Conservation (phyloP, 2,888 invertebrate species). For the Tipula helvola region DNA sequence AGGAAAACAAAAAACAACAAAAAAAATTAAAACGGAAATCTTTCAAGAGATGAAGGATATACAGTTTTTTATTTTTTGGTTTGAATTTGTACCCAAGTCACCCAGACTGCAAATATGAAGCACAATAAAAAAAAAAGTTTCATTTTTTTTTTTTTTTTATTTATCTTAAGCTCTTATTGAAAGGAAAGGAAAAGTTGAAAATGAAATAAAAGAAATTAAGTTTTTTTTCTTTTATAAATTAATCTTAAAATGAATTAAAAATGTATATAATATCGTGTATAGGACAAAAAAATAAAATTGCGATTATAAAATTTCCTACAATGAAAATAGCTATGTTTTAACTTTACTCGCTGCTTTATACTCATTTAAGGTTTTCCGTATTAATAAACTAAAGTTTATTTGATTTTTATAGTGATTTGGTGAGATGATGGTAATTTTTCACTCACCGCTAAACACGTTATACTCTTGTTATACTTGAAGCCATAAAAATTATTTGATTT, state of each 20-base stretch:
- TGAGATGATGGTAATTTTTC: not conserved
- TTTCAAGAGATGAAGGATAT: not conserved
- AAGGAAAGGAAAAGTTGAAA: not conserved
- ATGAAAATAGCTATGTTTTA: not conserved
- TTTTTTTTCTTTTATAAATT: not conserved
- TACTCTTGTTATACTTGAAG: too few relatives aligned
- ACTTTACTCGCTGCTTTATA: not conserved
- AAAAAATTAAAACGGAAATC: not conserved
- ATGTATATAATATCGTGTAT: not conserved
- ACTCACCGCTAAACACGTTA: too few relatives aligned
- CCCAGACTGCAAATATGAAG: not conserved
- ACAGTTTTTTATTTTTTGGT: not conserved
- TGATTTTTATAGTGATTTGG: not conserved
- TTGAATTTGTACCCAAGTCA: not conserved
- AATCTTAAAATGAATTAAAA: not conserved
- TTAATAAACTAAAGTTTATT: not conserved
- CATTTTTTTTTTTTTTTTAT: not conserved
- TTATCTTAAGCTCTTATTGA: not conserved
- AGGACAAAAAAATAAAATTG: not conserved
- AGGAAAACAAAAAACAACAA: not conserved
- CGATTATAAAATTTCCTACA: not conserved
- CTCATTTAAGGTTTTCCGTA: not conserved
- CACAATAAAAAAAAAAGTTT: not conserved
- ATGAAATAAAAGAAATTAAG: not conserved
- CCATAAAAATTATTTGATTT: too few relatives aligned